These are phyloP conservation scores for Acipenser transmontanus DNA, from an alignment of 2,797 vertebrate genomes.

Conservation along the genomic window DNA sequence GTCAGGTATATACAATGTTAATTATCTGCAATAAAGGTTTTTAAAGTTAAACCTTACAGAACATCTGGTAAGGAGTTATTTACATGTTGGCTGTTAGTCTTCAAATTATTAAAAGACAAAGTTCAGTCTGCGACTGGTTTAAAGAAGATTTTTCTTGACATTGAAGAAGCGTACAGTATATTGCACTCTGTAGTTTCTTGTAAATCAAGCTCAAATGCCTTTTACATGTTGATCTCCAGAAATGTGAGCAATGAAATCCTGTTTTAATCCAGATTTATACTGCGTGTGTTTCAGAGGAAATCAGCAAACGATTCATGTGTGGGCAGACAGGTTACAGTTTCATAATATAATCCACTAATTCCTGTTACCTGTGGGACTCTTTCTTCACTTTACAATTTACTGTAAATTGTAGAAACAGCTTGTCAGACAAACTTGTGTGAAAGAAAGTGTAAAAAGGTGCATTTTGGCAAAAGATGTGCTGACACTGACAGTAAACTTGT, in stretches of 20 bases:
- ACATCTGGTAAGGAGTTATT: too few species aligned
- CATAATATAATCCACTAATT: slow-evolving; percentile 36
- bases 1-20: slow-evolving; percentile 65
- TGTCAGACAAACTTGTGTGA: too few species aligned
- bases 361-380: slow-evolving; percentile 33
- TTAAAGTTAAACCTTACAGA: background rate
- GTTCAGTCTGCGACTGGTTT: slow-evolving; percentile 2
- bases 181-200: slow-evolving; percentile 14
- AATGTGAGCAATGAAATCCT: slow-evolving; percentile 57
- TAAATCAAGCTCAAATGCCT: slow-evolving; percentile 43
- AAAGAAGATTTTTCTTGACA: background rate
- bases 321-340: slow-evolving; percentile 44
- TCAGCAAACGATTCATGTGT: slow-evolving; percentile 50
- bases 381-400: too few species aligned
- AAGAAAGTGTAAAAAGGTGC: too few species aligned
- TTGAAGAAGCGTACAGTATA: background rate
- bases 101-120: slow-evolving; percentile 17
- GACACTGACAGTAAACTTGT: too few species aligned
- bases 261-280: slow-evolving; percentile 69
- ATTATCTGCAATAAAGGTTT: slow-evolving; percentile 39
- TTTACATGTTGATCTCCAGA: slow-evolving; percentile 52
- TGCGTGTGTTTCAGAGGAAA: slow-evolving; percentile 58
- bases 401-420: too few species aligned
- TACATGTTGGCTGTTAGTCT: slow-evolving; percentile 11
- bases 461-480: too few species aligned